phyloP scores from a whole-genome alignment of 2,797 vertebrate species.

The Eutrigla gurnardus region DNA sequence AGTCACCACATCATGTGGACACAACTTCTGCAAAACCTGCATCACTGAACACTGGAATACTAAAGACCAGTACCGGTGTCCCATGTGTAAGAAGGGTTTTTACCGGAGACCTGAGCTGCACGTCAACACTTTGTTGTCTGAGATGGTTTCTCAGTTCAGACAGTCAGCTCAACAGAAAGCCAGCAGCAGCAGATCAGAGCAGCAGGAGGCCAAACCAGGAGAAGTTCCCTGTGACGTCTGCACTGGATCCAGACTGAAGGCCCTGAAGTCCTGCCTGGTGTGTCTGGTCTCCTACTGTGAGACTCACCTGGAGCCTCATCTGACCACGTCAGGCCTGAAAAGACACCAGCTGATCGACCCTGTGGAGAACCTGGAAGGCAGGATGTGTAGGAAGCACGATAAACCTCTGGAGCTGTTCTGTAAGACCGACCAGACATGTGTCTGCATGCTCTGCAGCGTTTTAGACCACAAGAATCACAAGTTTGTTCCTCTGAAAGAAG shows the following conservation, averaged over 20 bases:
- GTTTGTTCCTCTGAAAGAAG: constrained; percentile 1
- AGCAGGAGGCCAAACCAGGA: not conserved
- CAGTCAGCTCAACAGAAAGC: not conserved
- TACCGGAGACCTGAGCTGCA: not conserved
- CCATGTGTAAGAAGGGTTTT: not conserved
- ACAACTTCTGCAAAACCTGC: constrained; percentile 36
- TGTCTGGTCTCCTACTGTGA: constrained; percentile 25
- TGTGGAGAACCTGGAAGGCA: constrained; percentile 16
- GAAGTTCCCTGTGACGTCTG: constrained; percentile 27
- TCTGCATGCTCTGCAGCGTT: constrained; percentile 8
- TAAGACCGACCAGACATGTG: not conserved
- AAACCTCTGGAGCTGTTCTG: constrained; percentile 37
- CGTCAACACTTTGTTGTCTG: constrained; percentile 13
- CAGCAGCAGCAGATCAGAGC: constrained; percentile 12
- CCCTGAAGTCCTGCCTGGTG: constrained; percentile 34
- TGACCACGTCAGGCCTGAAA: not conserved
- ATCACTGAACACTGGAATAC: not conserved
- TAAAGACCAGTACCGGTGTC: not conserved
- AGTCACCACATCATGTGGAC: constrained; percentile 17
- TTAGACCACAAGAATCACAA: constrained; percentile 15
- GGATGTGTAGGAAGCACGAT: constrained; percentile 11
- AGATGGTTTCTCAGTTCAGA: constrained; percentile 22
- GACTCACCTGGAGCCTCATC: constrained; percentile 29
- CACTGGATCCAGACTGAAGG: constrained; percentile 18
- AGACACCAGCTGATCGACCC: constrained; percentile 27